Evolutionary conservation across 2,888 invertebrate species (phyloP).

Genomic region (Drosophila pegasa): DNA sequence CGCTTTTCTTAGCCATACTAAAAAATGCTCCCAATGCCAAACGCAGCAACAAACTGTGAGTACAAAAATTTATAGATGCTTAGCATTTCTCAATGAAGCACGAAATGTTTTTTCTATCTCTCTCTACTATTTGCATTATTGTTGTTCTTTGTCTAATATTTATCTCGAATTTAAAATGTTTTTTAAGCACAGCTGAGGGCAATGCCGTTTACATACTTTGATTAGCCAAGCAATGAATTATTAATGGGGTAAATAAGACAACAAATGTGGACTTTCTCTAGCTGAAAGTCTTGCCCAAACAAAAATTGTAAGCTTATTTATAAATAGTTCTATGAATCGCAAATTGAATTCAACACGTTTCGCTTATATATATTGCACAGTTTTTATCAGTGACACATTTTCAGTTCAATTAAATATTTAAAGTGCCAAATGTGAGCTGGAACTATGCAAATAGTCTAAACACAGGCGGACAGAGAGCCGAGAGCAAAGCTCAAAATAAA

Average conservation of each 20-base stretch:
- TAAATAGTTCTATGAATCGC: too few relatives aligned
- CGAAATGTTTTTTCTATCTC: not conserved
- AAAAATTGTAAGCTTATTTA: too few relatives aligned
- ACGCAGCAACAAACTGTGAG: conserved; percentile 13
- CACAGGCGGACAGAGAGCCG: not conserved
- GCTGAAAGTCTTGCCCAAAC: too few relatives aligned
- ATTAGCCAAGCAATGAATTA: not conserved
- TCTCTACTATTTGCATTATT: not conserved
- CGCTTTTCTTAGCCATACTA: conserved; percentile 25
- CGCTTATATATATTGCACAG: not conserved
- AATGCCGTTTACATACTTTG: not conserved
- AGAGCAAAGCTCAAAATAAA: conserved; percentile 19
- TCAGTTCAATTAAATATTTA: conserved; percentile 19
- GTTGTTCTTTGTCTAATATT: not conserved
- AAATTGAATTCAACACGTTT: not conserved
- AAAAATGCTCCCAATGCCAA: conserved; percentile 25
- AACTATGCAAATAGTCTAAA: conserved; percentile 3
- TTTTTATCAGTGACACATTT: conserved; percentile 3
- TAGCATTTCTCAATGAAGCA: not conserved
- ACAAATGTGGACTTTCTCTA: not conserved
- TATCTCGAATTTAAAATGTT: not conserved
- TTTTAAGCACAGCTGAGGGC: not conserved
- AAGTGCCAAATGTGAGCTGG: too few relatives aligned
- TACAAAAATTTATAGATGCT: conserved; percentile 44
- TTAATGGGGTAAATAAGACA: not conserved